Base-by-base conservation (phyloP, 2,888 invertebrate genomes). In the Hemistola chrysoprasaria region DNA sequence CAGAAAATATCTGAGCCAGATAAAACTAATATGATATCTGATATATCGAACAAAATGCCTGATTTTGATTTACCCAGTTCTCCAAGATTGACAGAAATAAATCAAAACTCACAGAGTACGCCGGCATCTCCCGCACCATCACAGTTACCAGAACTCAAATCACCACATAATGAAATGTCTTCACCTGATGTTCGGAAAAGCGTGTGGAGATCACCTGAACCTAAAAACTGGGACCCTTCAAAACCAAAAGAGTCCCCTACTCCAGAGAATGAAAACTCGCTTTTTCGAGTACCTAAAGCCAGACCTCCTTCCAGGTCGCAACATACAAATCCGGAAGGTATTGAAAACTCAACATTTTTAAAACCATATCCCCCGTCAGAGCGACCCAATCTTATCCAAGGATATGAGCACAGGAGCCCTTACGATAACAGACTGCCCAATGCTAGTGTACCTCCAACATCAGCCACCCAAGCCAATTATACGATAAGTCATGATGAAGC, bases 221-320 rank as follows among this genome's bases (percentile, higher is more conserved):
- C 82, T 0, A 85, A 87, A 59, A 78, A 71, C 49, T 88, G 89
- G 87, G 89, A 87, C 48, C 71, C 75, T 1, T 59, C 70, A 1
- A 87, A 82, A 66, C 55, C 70, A n/a, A 86, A 81, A 65, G 88
- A 88, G 37, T 69, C 65, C 34, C 51, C 63, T 2, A 65, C 67
- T 1, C 62, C 64, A 11, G 86, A 85, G 41, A 84, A 76, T 54
- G 91, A 91, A 48, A 90, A 90, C 29, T 86, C 91, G 1, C 84
- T 92, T 6, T 93, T 93, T 57, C 79, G 92, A 59, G 91, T 92
- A 9, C 92, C 92, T 1, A 92, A 91, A 72, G 92, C 92, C 0
- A 86, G 92, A 54, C 92, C 92, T 20, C 93, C 91, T 20, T 93
- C 92, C 2, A 81, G 92, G 44, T 91, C 89, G 1, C 90, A 88